These are phyloP conservation scores for Saguinus imperator DNA, from an alignment of 2,113 vertebrate genomes.

Conservation along the genomic window DNA sequence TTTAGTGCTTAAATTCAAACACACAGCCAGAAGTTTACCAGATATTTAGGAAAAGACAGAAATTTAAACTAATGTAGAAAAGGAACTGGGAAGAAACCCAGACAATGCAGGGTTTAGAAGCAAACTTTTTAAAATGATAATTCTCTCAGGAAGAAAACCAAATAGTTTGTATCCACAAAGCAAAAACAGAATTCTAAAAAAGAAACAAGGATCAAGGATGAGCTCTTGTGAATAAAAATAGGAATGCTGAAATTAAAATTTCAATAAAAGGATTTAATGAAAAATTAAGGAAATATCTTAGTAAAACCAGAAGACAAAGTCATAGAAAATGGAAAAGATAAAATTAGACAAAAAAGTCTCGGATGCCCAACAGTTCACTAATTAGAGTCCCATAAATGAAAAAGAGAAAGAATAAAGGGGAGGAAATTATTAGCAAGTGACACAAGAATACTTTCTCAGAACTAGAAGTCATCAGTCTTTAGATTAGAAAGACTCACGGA, in stretches of 20 bases:
- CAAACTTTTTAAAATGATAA: slow-evolving; percentile 18
- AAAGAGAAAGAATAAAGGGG: not conserved
- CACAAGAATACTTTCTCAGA: slow-evolving; percentile 3
- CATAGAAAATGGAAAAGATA: not conserved
- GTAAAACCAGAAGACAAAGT: not conserved
- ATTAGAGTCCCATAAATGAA: slow-evolving; percentile 2
- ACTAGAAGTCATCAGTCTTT: not conserved
- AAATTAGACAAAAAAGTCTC: not conserved
- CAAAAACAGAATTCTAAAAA: not conserved
- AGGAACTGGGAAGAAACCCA: slow-evolving; percentile 28
- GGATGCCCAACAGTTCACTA: not conserved
- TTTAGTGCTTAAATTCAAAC: slow-evolving; percentile 28
- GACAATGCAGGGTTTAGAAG: not conserved
- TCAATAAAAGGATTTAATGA: not conserved
- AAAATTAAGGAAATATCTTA: slow-evolving; percentile 36
- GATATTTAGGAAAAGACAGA: slow-evolving; percentile 3
- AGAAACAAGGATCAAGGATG: not conserved
- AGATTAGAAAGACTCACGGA: not conserved
- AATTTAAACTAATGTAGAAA: slow-evolving; percentile 31
- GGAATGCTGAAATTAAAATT: slow-evolving; percentile 31
- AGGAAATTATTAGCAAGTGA: slow-evolving; percentile 8
- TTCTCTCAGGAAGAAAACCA: not conserved
- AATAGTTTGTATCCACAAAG: not conserved
- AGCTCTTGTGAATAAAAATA: slow-evolving; percentile 7
- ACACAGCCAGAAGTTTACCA: slow-evolving; percentile 4